These are phyloP conservation scores for Sitophilus oryzae DNA, from an alignment of 1,140 invertebrate genomes.

Conservation along the genomic window DNA sequence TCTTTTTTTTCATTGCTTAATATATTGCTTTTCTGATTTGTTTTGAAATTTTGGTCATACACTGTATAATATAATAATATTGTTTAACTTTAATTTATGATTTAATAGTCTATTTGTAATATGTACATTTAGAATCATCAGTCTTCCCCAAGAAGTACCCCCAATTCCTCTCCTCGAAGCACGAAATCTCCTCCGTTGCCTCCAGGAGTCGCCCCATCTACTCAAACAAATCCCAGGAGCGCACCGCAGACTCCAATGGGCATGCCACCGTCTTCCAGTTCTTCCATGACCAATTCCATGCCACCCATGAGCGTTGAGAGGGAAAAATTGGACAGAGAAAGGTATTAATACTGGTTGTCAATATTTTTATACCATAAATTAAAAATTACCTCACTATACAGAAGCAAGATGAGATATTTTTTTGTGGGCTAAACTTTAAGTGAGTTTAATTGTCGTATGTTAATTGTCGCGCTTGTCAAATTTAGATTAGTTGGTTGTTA, in stretches of 20 bases:
- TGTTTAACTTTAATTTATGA: no score
- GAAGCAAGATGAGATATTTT: no score
- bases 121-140: slow-evolving; percentile 70
- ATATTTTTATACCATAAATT: slow-evolving; percentile 3
- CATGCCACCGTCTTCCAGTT: slow-evolving; percentile 44
- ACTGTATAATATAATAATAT: no score
- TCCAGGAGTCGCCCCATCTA: slow-evolving; percentile 43
- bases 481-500: no score
- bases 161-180: slow-evolving; percentile 85
- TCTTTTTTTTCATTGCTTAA: no score
- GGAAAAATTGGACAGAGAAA: slow-evolving; percentile 11
- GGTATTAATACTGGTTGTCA: not conserved
- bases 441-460: no score
- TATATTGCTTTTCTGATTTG: no score
- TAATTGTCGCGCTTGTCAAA: no score
- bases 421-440: no score
- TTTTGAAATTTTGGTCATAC: no score
- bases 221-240: slow-evolving; percentile 52
- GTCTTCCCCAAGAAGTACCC: slow-evolving; percentile 80
- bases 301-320: slow-evolving; percentile 16
- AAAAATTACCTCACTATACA: no score
- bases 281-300: slow-evolving; percentile 26
- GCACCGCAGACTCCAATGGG: slow-evolving; percentile 65
- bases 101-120: no score
- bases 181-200: slow-evolving; percentile 77